phyloP scores from a whole-genome alignment of 2,797 vertebrate species.

The Bradypus variegatus region DNA sequence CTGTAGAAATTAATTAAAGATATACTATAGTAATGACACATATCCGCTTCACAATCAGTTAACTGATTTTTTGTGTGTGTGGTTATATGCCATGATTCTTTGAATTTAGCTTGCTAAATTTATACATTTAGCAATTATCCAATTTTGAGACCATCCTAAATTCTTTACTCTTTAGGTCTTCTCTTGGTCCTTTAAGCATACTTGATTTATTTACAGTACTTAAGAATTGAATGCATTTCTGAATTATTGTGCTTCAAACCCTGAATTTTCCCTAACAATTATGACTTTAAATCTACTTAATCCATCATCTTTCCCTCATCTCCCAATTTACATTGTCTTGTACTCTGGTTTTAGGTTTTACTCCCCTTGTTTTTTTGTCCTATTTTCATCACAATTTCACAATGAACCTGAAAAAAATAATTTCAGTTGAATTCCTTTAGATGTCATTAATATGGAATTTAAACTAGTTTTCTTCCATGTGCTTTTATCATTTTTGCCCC shows the following conservation, averaged over 20 bases:
- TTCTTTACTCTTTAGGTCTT: background rate
- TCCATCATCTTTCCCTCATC: background rate
- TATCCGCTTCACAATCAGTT: background rate
- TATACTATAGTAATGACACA: background rate
- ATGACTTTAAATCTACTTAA: background rate
- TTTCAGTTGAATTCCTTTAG: background rate
- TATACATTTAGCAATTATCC: background rate
- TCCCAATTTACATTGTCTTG: background rate
- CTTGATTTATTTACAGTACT: background rate
- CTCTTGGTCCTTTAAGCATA: background rate
- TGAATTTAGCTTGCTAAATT: background rate
- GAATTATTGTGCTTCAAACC: background rate
- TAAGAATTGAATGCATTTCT: background rate
- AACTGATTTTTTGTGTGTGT: background rate
- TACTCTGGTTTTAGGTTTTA: background rate
- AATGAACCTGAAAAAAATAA: background rate
- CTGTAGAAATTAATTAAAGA: background rate
- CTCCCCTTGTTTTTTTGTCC: background rate
- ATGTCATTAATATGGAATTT: background rate
- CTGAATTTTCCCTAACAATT: background rate
- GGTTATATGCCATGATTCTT: background rate
- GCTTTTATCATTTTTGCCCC: slow-evolving; percentile 14
- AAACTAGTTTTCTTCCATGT: background rate
- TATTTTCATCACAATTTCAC: background rate
- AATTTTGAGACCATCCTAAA: background rate